Conservation (phyloP, 2,797 vertebrate genomes). For the Enteromius radiatus region DNA sequence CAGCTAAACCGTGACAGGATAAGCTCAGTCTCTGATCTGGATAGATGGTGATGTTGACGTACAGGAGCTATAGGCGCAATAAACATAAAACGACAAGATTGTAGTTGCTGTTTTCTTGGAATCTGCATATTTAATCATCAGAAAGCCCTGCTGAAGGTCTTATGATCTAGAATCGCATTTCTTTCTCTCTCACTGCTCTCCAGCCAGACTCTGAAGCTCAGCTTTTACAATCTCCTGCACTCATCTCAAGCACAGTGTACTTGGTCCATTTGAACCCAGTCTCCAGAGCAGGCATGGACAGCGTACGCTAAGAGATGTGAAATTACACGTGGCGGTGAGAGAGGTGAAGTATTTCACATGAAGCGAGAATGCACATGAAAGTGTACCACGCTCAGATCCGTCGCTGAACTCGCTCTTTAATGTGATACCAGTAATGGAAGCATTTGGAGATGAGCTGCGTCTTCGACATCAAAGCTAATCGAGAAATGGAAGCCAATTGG, state of each 20-base stretch:
- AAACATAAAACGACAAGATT: not conserved
- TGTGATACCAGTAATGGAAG: conserved; percentile 66
- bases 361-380: conserved; percentile 56
- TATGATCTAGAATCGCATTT: not conserved
- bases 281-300: conserved; percentile 15
- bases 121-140: not conserved
- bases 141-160: not conserved
- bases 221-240: conserved; percentile 23
- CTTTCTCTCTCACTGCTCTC: not conserved
- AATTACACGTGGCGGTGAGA: conserved; percentile 46
- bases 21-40: not conserved
- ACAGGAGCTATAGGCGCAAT: not conserved
- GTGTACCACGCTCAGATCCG: conserved; percentile 52
- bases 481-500: conserved; percentile 69
- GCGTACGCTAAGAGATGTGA: conserved; percentile 46
- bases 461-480: conserved; percentile 58
- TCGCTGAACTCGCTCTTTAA: conserved; percentile 55
- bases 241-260: conserved; percentile 29
- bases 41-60: not conserved
- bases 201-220: conserved; percentile 13
- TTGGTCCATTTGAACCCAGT: conserved; percentile 25
- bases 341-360: conserved; percentile 55
- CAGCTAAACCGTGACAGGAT: not conserved
- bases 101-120: not conserved
- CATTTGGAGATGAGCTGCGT: conserved; percentile 64